Evolutionary conservation across 2,888 invertebrate species (phyloP), one percentile per base, ranked within the genome.

Genomic region (Standfussiana lucernea): DNA sequence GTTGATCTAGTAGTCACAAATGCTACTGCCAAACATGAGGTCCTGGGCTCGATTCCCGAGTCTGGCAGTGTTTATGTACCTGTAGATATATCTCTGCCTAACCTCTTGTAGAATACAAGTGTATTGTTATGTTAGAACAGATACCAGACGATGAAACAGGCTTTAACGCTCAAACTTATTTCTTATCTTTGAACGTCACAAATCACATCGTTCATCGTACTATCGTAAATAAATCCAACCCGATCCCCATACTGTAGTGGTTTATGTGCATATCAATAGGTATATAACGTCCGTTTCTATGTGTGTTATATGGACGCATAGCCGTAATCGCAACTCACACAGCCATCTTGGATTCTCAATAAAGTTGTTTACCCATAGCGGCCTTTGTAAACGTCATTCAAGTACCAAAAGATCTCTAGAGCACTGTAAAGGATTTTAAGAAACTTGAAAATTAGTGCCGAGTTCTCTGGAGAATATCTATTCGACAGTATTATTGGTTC

Each of bases 101-200:
- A 37, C n/a, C 13, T 1, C 8, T 15, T 64, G 8, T 0, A 1
- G 7, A n/a, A 40, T 7, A 64, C 62, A 64, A 11, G n/a, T 40
- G 37, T 40, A 15, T 10, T 15, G n/a, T 40, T 40, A 64, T 40
- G 11, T 64, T 40, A 64, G 2, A 18, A 40, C 40, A 64, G 15
- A n/a, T 15, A 40, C 1, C 11, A 37, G 37, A 37, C 37, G 13
- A 10, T n/a, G 15, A 61, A 40, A 68, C 21, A 77, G 28, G 28
- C 69, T 32, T 79, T 28, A 24, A 28, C 21, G 76, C 79, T 77
- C 77, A 77, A 77, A 79, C 32, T 40, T 28, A 50, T 8, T 0
- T 61, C 40, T 6, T 47, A 15, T 61, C 37, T 28, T 47, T 79
- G 15, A 53, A 45, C 11, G 72, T 80, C 80, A 71, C 80, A 77